phyloP scores from a whole-genome alignment of 1,140 invertebrate genomes.

The Bombus consobrinus region DNA sequence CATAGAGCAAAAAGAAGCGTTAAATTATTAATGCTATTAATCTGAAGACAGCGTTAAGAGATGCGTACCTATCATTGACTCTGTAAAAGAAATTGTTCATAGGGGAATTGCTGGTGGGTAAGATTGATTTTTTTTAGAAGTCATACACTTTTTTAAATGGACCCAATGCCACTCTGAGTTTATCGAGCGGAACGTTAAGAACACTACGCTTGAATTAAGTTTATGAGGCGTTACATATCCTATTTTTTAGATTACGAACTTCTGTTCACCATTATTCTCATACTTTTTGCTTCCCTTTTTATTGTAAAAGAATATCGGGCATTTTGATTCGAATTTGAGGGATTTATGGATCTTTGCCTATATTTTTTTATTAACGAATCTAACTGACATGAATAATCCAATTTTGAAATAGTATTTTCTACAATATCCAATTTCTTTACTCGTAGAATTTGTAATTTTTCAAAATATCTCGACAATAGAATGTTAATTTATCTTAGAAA shows the following conservation, averaged over 20 bases:
- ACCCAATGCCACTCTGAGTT: background rate
- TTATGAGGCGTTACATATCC: slow-evolving; percentile 12
- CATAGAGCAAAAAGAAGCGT: no score
- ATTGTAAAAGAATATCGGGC: background rate
- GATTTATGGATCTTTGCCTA: background rate
- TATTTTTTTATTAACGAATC: background rate
- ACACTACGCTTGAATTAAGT: background rate
- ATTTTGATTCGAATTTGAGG: background rate
- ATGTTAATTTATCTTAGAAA: slow-evolving; percentile 11
- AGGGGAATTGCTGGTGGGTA: background rate
- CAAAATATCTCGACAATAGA: background rate
- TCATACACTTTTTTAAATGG: background rate
- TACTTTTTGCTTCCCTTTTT: background rate
- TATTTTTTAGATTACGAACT: background rate
- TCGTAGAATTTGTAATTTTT: no score
- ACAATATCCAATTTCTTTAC: background rate
- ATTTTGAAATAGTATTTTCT: background rate
- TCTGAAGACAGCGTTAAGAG: no score
- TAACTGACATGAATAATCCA: background rate
- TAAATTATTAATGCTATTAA: no score
- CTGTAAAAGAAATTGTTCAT: background rate
- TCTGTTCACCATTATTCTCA: background rate
- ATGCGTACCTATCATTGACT: no score
- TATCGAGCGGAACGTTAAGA: slow-evolving; percentile 21
- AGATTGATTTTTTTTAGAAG: background rate